Conservation (phyloP, 2,888 invertebrate species). For the Drosophila recens region DNA sequence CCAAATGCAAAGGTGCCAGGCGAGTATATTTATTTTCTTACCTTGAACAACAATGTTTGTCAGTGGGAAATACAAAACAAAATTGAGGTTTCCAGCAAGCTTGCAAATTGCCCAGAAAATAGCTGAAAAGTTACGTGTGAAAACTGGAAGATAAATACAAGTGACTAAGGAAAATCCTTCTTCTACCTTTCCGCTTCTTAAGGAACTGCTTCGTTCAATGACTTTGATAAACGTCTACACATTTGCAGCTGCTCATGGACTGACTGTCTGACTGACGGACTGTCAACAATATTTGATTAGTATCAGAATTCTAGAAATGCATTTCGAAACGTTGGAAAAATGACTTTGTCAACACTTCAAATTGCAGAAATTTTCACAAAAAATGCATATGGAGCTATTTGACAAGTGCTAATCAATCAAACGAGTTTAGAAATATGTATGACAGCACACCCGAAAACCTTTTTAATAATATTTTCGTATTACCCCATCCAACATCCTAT, state of each 20-base stretch:
- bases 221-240: constrained; percentile 65
- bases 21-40: constrained; percentile 43
- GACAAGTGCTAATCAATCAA: constrained; percentile 75
- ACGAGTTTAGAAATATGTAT: constrained; percentile 46
- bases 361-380: constrained; percentile 40
- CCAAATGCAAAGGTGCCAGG: constrained; percentile 33
- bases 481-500: constrained; percentile 2
- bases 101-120: constrained; percentile 58
- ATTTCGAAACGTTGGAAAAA: constrained; percentile 50
- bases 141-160: constrained; percentile 61
- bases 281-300: constrained; percentile 68
- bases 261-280: constrained; percentile 23
- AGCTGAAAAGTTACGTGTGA: constrained; percentile 45
- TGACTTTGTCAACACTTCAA: constrained; percentile 66
- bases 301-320: constrained; percentile 54
- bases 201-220: constrained; percentile 40
- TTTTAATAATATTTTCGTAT: constrained; percentile 71
- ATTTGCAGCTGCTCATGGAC: constrained; percentile 50
- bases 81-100: constrained; percentile 39
- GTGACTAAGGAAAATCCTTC: constrained; percentile 41
- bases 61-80: constrained; percentile 39
- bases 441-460: constrained; percentile 66
- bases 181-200: neutral
- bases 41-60: constrained; percentile 12
- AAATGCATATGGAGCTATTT: constrained; percentile 57